phyloP scores from a whole-genome alignment of 2,797 vertebrate genomes.

The Heliangelus exortis region DNA sequence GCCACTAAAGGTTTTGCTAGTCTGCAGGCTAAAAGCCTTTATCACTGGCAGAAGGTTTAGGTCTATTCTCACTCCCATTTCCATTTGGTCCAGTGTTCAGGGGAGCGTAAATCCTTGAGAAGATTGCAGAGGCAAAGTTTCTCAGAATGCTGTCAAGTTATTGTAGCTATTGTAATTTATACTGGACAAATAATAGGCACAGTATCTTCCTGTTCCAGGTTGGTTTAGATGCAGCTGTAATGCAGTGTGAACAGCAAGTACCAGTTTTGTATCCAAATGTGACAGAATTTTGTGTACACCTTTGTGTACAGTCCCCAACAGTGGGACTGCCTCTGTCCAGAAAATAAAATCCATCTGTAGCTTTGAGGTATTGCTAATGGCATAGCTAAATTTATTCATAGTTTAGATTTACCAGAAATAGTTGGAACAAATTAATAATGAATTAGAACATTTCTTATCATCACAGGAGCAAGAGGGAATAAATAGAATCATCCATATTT shows the following conservation, averaged over 20 bases:
- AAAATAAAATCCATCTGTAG: constrained; percentile 45
- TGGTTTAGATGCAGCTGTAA: not conserved
- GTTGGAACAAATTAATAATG: constrained; percentile 80
- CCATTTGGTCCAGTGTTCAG: not conserved
- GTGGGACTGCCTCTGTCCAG: not conserved
- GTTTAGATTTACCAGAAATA: constrained; percentile 76
- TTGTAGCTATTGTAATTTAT: not conserved
- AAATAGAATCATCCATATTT: constrained; percentile 75
- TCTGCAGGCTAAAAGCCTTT: not conserved
- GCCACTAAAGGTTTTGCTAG: not conserved
- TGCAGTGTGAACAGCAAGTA: not conserved
- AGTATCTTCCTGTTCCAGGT: not conserved
- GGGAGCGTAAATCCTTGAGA: not conserved
- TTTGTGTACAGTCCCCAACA: not conserved
- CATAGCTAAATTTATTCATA: constrained; percentile 76
- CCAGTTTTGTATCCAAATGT: not conserved
- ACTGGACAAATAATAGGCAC: not conserved
- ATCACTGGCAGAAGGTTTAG: not conserved
- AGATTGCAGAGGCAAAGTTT: not conserved
- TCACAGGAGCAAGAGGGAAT: constrained; percentile 64
- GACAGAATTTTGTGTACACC: constrained; percentile 9
- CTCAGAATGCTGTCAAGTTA: not conserved
- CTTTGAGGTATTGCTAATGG: constrained; percentile 68
- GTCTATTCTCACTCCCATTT: not conserved
- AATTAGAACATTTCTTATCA: constrained; percentile 75